Base-by-base conservation (phyloP, 1,140 invertebrate species). In the Eriosoma lanigerum region DNA sequence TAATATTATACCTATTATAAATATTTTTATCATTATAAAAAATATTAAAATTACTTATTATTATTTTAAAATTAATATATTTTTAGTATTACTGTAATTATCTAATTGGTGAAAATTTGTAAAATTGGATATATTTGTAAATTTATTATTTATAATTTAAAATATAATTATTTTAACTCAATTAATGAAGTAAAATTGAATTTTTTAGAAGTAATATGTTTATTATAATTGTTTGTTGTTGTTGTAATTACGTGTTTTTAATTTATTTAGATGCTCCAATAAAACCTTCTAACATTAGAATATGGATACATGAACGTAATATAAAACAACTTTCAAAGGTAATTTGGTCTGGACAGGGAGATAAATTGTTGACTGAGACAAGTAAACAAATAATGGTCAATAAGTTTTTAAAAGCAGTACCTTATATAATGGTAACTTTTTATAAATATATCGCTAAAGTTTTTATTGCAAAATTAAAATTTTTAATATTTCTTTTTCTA, bases 221-320 rank as follows among this genome's bases (percentile, higher is more conserved):
- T n/a, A n/a, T n/a, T n/a, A n/a, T n/a, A n/a, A n/a, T n/a, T n/a
- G n/a, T n/a, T n/a, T n/a, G n/a, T n/a, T n/a, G n/a, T n/a, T n/a
- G n/a, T n/a, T n/a, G n/a, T n/a, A n/a, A 68, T 68, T 24, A 3
- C 24, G 54, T 58, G 21, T 56, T 44, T 8, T 50, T 81, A 44
- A 44, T 52, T 54, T 9, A 44, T 32, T 8, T 52, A 82, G 75
- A 83, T 81, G 90, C 93, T 83, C 46, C 64, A 24, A 80, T 82
- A 54, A 94, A 93, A 84, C 90, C 92, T 50, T 92, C 94, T 58
- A 95, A 95, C 83, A 95, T 96, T 82, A 88, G 94, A 81, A 94
- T 95, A 87, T 96, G 94, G 94, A 95, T 96, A 82, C 93, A 96
- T 85, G 94, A 96, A 84, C 89, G 92, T 84, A 93, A 96, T 85